Conservation (phyloP, 2,113 vertebrate genomes). For the Archilochus colubris region DNA sequence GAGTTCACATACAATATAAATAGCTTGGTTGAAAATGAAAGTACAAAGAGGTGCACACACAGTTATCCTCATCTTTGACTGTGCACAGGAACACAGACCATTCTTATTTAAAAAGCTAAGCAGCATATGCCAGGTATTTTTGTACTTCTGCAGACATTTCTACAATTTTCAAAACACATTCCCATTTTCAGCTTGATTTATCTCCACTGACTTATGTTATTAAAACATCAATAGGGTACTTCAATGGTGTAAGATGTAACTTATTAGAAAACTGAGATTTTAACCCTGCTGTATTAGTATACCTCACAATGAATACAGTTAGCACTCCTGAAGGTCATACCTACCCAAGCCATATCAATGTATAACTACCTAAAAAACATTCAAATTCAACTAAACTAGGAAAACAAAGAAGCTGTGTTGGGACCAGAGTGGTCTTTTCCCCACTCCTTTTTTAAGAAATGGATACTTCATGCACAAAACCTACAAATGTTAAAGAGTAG, state of each 20-base stretch:
- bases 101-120: background rate
- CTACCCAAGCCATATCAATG: accelerated
- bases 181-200: background rate
- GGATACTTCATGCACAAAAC: background rate
- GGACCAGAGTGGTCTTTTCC: background rate
- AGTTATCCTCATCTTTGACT: background rate
- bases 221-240: background rate
- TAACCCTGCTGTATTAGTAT: background rate
- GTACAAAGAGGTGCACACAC: background rate
- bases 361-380: background rate
- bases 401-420: background rate
- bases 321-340: background rate
- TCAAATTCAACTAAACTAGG: background rate
- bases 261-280: background rate
- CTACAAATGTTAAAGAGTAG: background rate
- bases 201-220: background rate
- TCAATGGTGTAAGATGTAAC: background rate
- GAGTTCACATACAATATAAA: background rate
- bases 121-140: background rate
- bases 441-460: background rate
- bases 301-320: background rate
- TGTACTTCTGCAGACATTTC: background rate
- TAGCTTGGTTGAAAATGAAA: background rate
- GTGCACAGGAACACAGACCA: background rate
- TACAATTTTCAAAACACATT: background rate